Conservation (phyloP, 2,888 invertebrate genomes). For the Opisthograptis luteolata region DNA sequence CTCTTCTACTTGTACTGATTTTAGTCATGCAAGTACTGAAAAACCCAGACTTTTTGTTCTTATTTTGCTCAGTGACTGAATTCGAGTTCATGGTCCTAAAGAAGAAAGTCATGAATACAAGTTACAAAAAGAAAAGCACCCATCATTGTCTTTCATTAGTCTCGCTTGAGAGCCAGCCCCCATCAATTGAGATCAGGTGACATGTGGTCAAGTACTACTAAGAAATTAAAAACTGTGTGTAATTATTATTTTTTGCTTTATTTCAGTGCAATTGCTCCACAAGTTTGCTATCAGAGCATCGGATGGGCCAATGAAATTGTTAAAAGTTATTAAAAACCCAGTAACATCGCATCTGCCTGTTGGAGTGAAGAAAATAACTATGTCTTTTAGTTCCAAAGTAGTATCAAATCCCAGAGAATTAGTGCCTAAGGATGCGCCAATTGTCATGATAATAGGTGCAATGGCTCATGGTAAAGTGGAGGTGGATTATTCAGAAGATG, state of each 20-base stretch:
- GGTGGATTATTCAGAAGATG: slow-evolving; percentile 95
- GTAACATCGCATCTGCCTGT: slow-evolving; percentile 97
- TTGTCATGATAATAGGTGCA: slow-evolving; percentile 96
- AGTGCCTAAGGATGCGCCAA: slow-evolving; percentile 91
- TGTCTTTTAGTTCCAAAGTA: slow-evolving; percentile 94
- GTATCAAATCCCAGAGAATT: slow-evolving; percentile 88
- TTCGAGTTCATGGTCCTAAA: no score
- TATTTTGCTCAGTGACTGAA: no score
- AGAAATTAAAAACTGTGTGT: not conserved
- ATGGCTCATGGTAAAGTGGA: slow-evolving; percentile 98
- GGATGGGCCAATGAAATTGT: slow-evolving; percentile 93
- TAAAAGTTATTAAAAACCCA: slow-evolving; percentile 99
- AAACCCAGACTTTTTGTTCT: no score
- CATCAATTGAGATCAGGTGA: no score
- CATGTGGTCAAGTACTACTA: no score
- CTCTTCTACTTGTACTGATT: no score
- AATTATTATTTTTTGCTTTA: no score
- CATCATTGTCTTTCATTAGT: no score
- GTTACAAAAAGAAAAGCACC: no score
- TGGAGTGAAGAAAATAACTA: slow-evolving; percentile 94
- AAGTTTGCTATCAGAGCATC: slow-evolving; percentile 96
- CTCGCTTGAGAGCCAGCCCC: no score
- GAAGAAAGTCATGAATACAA: no score
- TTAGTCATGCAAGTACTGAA: no score
- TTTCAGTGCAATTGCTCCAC: slow-evolving; percentile 97